Evolutionary conservation across 1,140 invertebrate species (phyloP).

Genomic region (Bathynomus jamesi): DNA sequence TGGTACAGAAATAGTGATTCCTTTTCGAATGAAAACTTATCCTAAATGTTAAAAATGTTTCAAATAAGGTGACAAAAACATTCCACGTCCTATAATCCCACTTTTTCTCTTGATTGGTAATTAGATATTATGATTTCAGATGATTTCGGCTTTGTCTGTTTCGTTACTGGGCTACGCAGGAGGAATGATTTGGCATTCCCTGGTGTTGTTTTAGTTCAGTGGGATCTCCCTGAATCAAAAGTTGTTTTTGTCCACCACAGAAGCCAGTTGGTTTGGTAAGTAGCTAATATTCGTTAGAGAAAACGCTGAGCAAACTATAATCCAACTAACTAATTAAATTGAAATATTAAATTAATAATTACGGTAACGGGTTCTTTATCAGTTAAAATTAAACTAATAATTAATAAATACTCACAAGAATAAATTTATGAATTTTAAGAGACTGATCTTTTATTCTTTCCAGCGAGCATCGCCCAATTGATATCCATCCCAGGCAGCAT

Average conservation of each 20-base stretch:
- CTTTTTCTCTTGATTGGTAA: too few species aligned
- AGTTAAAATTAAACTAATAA: background rate
- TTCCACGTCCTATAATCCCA: too few species aligned
- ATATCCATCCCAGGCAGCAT: slow-evolving; percentile 16
- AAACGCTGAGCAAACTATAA: background rate
- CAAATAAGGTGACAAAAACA: too few species aligned
- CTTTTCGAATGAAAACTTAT: too few species aligned
- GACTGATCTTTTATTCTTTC: background rate
- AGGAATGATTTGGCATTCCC: background rate
- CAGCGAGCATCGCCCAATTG: slow-evolving; percentile 18
- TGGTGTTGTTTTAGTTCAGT: background rate
- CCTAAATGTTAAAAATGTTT: too few species aligned
- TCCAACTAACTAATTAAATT: background rate
- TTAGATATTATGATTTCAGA: too few species aligned
- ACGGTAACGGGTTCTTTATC: background rate
- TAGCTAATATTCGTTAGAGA: background rate
- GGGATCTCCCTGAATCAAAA: background rate
- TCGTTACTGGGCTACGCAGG: background rate
- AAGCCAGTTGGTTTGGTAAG: background rate
- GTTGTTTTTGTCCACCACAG: background rate
- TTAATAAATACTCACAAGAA: background rate
- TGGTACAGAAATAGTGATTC: too few species aligned
- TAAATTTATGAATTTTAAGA: background rate
- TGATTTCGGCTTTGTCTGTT: background rate
- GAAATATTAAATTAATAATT: too few species aligned